Conservation (phyloP, 1,140 invertebrate species). For the Drosophila sproati region DNA sequence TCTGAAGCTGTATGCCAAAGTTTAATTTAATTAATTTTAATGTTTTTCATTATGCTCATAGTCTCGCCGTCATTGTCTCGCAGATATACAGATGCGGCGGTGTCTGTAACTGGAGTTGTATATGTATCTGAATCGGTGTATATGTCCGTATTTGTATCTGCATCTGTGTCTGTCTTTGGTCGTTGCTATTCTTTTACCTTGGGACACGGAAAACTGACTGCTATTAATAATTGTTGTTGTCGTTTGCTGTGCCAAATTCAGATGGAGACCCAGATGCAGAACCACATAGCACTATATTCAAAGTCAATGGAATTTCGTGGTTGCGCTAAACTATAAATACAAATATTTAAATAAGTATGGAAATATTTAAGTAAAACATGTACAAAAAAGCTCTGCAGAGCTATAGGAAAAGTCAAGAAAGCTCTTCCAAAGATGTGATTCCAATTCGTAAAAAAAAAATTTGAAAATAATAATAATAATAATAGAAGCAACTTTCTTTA, state of each 20-base stretch:
- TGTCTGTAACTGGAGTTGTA: conserved; percentile 22
- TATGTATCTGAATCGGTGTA: conserved; percentile 25
- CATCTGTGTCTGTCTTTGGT: conserved; percentile 39
- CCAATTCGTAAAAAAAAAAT: too few species aligned
- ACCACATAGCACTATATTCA: not conserved
- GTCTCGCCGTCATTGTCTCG: conserved; percentile 5
- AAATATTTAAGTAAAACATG: too few species aligned
- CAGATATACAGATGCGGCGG: conserved; percentile 33
- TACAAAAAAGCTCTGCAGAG: too few species aligned
- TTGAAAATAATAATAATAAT: too few species aligned
- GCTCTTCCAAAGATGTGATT: too few species aligned
- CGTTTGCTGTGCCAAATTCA: not conserved
- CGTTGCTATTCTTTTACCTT: conserved; percentile 25
- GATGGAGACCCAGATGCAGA: not conserved
- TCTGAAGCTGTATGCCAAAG: conserved; percentile 69
- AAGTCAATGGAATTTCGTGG: not conserved
- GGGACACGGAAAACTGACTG: conserved; percentile 54
- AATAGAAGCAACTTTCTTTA: too few species aligned
- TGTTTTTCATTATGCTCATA: conserved; percentile 75
- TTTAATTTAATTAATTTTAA: conserved; percentile 82
- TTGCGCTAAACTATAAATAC: not conserved
- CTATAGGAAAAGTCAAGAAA: too few species aligned
- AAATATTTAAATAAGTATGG: too few species aligned
- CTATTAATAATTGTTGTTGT: conserved; percentile 49
- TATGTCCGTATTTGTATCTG: conserved; percentile 26